phyloP scores from a whole-genome alignment of 2,797 vertebrate genomes.

The Peromyscus aztecus region DNA sequence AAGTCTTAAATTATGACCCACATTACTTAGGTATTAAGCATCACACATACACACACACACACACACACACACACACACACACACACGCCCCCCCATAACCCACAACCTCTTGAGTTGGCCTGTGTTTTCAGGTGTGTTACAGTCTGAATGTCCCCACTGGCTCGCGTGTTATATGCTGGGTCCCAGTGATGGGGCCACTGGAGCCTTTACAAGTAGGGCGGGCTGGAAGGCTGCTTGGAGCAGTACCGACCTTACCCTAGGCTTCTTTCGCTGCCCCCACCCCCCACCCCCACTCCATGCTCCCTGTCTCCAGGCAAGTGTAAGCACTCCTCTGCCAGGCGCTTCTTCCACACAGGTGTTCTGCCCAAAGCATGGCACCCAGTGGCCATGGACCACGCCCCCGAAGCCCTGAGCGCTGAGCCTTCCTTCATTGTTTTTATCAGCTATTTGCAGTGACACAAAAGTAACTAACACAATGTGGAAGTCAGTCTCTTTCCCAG shows the following conservation, averaged over 20 bases:
- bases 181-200: not conserved
- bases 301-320: not conserved
- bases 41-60: too few relatives aligned
- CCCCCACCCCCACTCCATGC: not conserved
- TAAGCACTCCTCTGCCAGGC: too few relatives aligned
- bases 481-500: not conserved
- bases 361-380: not conserved
- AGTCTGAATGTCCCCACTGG: not conserved
- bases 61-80: too few relatives aligned
- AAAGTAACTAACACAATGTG: not conserved
- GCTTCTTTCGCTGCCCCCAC: not conserved
- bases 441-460: not conserved
- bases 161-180: not conserved
- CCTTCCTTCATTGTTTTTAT: not conserved
- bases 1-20: not conserved
- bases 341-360: too few relatives aligned
- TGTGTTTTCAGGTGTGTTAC: not conserved
- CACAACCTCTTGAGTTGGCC: not conserved
- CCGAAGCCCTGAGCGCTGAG: not conserved
- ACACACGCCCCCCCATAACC: too few relatives aligned
- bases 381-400: not conserved
- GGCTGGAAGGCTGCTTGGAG: not conserved
- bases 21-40: not conserved
- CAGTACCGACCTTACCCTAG: not conserved
- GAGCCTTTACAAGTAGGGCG: not conserved